phyloP scores from a whole-genome alignment of 2,113 vertebrate species.

The Pseudorhombus dupliciocellatus region DNA sequence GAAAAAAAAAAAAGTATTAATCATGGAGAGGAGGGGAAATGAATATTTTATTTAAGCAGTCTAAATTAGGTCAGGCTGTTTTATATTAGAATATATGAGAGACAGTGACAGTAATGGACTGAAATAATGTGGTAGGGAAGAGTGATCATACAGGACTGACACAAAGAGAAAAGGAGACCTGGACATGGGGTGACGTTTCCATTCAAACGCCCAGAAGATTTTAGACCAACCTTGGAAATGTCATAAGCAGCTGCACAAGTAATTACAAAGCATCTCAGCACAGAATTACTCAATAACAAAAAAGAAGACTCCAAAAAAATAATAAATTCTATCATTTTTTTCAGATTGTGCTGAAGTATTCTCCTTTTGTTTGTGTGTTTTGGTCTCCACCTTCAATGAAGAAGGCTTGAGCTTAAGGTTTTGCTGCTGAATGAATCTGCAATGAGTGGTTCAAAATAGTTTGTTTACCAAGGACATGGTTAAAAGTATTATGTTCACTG shows the following conservation, averaged over 20 bases:
- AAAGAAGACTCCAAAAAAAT: neutral
- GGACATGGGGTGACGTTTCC: neutral
- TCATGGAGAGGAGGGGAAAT: slow-evolving; percentile 46
- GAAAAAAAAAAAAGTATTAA: slow-evolving; percentile 49
- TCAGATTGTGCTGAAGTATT: too few relatives aligned
- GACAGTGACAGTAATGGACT: slow-evolving; percentile 46
- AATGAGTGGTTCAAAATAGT: too few relatives aligned
- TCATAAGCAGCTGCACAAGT: neutral
- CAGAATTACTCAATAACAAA: neutral
- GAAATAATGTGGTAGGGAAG: neutral
- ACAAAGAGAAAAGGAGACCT: neutral
- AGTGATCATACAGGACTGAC: neutral
- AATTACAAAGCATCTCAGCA: neutral
- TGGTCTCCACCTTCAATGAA: too few relatives aligned
- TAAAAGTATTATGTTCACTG: too few relatives aligned
- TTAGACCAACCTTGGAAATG: slow-evolving; percentile 17
- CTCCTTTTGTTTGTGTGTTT: too few relatives aligned
- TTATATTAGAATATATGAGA: slow-evolving; percentile 46
- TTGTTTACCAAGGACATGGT: too few relatives aligned
- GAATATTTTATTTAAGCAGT: slow-evolving; percentile 58
- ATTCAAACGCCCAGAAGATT: slow-evolving; percentile 12
- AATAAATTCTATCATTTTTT: neutral
- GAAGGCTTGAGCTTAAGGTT: too few relatives aligned
- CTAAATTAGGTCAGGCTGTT: slow-evolving; percentile 58
- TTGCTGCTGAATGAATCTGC: too few relatives aligned